Percentiles rank a stretch among this genome's conserved stretches.
These are phyloP conservation scores for Incurvaria masculella DNA, from an alignment of 2,888 invertebrate genomes.

Conservation along the genomic window DNA sequence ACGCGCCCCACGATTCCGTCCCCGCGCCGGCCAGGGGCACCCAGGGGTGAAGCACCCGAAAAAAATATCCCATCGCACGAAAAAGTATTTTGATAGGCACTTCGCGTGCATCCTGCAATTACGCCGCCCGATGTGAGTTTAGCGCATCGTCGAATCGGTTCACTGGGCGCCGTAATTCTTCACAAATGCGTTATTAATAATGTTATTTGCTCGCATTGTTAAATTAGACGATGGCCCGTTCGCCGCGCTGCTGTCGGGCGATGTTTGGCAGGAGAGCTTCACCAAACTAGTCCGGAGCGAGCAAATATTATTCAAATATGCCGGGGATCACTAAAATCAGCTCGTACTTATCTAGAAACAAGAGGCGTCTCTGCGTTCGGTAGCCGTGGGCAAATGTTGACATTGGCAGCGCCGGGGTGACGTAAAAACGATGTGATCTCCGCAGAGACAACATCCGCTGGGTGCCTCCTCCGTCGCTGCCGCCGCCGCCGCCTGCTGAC, in stretches of 20 bases:
- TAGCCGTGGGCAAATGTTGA: constrained; percentile 24
- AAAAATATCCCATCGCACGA: not conserved
- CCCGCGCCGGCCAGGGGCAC: constrained; percentile 24
- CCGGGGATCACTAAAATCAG: not conserved
- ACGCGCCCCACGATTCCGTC: not conserved
- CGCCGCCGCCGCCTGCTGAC: not conserved
- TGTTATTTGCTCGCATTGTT: not conserved
- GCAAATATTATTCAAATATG: not conserved
- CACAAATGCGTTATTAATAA: not conserved
- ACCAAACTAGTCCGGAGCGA: no score
- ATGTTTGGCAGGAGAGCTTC: no score
- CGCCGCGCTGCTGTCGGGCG: no score
- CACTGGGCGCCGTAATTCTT: not conserved
- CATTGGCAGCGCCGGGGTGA: not conserved
- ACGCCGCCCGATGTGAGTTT: constrained; percentile 43
- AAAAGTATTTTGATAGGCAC: constrained; percentile 54
- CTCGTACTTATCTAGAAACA: not conserved
- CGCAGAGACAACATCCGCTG: not conserved
- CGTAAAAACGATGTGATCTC: not conserved
- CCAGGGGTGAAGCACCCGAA: not conserved
- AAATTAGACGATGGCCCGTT: not conserved
- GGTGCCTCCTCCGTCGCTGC: not conserved
- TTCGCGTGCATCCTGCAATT: constrained; percentile 50
- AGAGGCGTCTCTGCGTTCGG: constrained; percentile 3
- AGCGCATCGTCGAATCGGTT: constrained; percentile 28